Conservation (phyloP, 2,888 invertebrate genomes). For the Cheilosia grossa region DNA sequence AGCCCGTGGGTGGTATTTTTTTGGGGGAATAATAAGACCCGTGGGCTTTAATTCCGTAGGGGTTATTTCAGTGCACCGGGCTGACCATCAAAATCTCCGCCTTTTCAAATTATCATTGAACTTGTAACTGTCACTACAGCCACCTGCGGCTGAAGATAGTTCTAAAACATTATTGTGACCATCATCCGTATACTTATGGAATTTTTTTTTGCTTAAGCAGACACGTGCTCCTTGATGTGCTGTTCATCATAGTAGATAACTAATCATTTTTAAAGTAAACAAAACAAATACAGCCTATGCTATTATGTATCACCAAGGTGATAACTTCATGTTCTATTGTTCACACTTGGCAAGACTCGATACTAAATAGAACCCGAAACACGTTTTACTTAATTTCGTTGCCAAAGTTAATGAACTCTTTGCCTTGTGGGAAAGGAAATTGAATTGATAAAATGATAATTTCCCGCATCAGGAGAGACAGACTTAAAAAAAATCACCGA, state of each 20-base stretch:
- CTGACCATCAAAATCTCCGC: too few relatives aligned
- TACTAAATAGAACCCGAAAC: conserved; percentile 21
- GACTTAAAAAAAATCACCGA: conserved; percentile 25
- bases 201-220: not conserved
- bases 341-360: conserved; percentile 28
- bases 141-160: too few relatives aligned
- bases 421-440: not conserved
- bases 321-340: conserved; percentile 49
- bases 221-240: not conserved
- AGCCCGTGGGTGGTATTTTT: too few relatives aligned
- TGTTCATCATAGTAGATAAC: not conserved
- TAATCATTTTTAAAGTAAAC: conserved; percentile 13
- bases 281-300: conserved; percentile 12
- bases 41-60: too few relatives aligned
- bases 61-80: too few relatives aligned
- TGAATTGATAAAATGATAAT: conserved; percentile 36
- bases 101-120: too few relatives aligned
- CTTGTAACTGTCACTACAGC: too few relatives aligned
- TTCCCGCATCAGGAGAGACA: conserved; percentile 41
- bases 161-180: too few relatives aligned
- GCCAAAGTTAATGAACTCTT: conserved; percentile 65
- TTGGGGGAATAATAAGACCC: too few relatives aligned
- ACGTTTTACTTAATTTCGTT: conserved; percentile 11
- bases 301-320: conserved; percentile 20
- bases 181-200: not conserved